A percentile compares a stretch with the other conserved stretches of the same genome.
These are phyloP conservation scores for Timema cristinae DNA, from an alignment of 2,888 invertebrate species.

Conservation along the genomic window DNA sequence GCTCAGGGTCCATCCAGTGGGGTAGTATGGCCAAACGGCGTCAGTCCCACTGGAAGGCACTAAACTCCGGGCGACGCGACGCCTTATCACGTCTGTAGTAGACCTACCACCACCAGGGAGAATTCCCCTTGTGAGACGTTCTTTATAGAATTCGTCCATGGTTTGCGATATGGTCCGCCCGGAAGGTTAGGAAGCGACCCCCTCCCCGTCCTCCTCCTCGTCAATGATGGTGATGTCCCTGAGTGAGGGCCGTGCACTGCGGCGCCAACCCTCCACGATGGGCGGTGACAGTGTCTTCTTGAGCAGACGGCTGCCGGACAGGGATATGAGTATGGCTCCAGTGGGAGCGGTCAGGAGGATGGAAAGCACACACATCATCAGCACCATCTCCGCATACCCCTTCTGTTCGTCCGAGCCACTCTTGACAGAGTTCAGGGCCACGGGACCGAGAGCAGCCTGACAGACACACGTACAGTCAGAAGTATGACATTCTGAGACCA, in stretches of 20 bases:
- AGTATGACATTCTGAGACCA: slow-evolving; percentile 38
- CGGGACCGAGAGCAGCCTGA: slow-evolving; percentile 77
- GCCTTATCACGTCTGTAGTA: too few relatives aligned
- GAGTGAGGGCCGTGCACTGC: slow-evolving; percentile 76
- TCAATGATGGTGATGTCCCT: slow-evolving; percentile 84
- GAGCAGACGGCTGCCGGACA: slow-evolving; percentile 70
- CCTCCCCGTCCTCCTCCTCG: slow-evolving; percentile 69
- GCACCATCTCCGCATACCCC: slow-evolving; percentile 57
- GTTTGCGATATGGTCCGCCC: too few relatives aligned
- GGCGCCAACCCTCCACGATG: slow-evolving; percentile 62
- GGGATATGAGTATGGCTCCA: slow-evolving; percentile 75
- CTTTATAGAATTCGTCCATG: too few relatives aligned
- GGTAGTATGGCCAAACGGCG: too few relatives aligned
- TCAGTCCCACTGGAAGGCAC: too few relatives aligned
- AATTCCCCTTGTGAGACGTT: too few relatives aligned
- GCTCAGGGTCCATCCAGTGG: too few relatives aligned
- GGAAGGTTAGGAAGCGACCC: slow-evolving; percentile 1
- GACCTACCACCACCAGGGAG: too few relatives aligned
- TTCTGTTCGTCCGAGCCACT: slow-evolving; percentile 33
- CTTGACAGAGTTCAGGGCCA: slow-evolving; percentile 63
- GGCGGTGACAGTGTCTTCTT: slow-evolving; percentile 64
- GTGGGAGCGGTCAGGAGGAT: slow-evolving; percentile 81
- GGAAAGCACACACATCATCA: slow-evolving; percentile 75
- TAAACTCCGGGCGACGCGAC: too few relatives aligned
- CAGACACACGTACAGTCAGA: slow-evolving; percentile 31